These are phyloP conservation scores for Plutomurus gul DNA, from an alignment of 1,140 invertebrate species.

Conservation along the genomic window DNA sequence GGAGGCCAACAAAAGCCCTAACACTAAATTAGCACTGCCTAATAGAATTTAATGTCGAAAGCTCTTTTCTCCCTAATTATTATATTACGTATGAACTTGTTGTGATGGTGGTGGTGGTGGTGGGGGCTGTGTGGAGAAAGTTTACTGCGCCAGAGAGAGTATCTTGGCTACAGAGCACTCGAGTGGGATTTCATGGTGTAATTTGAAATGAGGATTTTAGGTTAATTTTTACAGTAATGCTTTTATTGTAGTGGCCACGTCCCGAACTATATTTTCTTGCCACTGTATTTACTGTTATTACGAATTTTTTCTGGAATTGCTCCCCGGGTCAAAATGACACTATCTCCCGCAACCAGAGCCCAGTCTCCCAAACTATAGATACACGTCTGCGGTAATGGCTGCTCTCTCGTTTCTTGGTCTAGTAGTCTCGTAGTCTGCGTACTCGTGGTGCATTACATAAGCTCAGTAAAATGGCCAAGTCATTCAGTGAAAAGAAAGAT, in stretches of 20 bases:
- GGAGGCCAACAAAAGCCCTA: not conserved
- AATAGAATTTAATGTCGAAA: slow-evolving; percentile 16
- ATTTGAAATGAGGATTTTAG: not conserved
- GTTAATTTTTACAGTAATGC: slow-evolving; percentile 9
- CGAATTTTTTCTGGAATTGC: not conserved
- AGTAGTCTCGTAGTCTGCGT: too few species aligned
- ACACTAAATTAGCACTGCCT: slow-evolving; percentile 17
- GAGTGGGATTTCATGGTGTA: not conserved
- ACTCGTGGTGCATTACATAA: too few species aligned
- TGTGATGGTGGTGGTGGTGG: too few species aligned
- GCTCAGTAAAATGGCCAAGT: not conserved
- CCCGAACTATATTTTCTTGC: not conserved
- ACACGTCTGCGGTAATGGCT: too few species aligned
- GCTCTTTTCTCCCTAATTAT: slow-evolving; percentile 1
- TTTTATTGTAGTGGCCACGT: not conserved
- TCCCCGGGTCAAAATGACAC: not conserved
- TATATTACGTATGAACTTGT: not conserved
- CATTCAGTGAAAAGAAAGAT: not conserved
- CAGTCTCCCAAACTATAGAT: too few species aligned
- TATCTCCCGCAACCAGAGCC: too few species aligned
- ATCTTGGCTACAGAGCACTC: not conserved
- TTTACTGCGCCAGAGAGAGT: too few species aligned
- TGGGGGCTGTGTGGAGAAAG: too few species aligned
- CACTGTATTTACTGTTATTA: not conserved
- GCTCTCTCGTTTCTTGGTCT: too few species aligned